Percentiles rank a stretch among this genome's conserved stretches.
Conservation (phyloP, 92 coral and sea anemone genomes). For the Porites lobata region DNA sequence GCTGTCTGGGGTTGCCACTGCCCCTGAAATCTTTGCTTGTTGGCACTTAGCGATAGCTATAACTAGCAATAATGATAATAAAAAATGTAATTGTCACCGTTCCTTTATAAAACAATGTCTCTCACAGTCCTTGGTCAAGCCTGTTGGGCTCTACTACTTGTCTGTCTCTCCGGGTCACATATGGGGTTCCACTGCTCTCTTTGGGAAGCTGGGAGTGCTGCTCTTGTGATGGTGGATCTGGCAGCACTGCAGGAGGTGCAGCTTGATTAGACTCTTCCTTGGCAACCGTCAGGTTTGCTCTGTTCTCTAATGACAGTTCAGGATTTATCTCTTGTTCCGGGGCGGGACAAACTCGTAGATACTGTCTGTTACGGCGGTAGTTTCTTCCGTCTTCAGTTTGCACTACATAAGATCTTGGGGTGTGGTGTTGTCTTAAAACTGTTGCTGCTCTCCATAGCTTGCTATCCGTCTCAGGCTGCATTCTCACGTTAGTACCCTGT, state of each 20-base stretch:
- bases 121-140: too few species aligned
- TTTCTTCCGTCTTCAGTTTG: slow-evolving; percentile 15
- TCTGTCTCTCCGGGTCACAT: too few species aligned
- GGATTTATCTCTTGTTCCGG: slow-evolving; percentile 6
- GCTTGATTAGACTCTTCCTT: neutral
- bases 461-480: slow-evolving; percentile 32
- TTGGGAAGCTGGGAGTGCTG: neutral
- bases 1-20: too few species aligned
- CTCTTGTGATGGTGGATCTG: neutral
- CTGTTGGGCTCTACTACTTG: too few species aligned
- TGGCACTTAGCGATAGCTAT: too few species aligned
- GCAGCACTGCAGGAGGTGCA: neutral
- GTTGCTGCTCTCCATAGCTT: slow-evolving; percentile 53
- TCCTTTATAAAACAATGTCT: too few species aligned
- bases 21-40: too few species aligned
- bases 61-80: too few species aligned
- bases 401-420: slow-evolving; percentile 50
- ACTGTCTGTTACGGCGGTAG: slow-evolving; percentile 5
- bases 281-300: neutral
- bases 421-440: slow-evolving; percentile 17
- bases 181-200: slow-evolving; percentile 3
- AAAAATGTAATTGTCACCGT: too few species aligned
- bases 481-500: slow-evolving; percentile 27
- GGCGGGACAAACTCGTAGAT: slow-evolving; percentile 25
- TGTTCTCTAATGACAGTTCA: neutral